Base-by-base conservation (phyloP, 2,113 vertebrate species). In the Pachycephala philippinensis region DNA sequence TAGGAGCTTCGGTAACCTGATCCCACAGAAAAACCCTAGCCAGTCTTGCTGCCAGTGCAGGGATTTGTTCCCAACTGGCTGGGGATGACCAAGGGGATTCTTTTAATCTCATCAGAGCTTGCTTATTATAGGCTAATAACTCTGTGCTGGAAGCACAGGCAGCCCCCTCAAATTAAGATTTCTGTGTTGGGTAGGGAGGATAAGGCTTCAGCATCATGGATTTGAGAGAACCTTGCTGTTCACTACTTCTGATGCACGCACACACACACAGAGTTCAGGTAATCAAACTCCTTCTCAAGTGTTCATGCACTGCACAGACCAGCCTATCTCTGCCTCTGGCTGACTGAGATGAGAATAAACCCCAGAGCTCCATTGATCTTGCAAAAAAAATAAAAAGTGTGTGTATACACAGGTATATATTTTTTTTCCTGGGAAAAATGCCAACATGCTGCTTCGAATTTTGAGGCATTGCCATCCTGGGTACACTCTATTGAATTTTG, bases 401-500 rank as follows among this genome's bases (percentile, higher is more conserved):
- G 15, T 54, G 17, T n/a, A 56, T 28, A 63, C 40, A 63, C 10
- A 35, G 4, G 2, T 49, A 26, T 26, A 21, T 50, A 8, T 68
- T 30, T 50, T 47, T 79, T 74, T 56, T 7, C 6, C 68, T 77
- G 87, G 94, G 81, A 91, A 96, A 86, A 91, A 65, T 77, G 92
- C 91, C 93, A 96, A 70, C 22, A 20, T 16, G 21, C 57, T 95
- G 60, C 84, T 87, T 87, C 84, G 86, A 24, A 78, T 94, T 89
- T 84, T 91, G 94, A 93, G 79, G 31, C 49, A 92, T 70, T 88
- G 87, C 79, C 82, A 91, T 93, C 75, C 47, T 76, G 78, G 45
- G 76, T 89, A 30, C 59, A 77, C 77, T 81, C 80, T 89, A 40
- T 70, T 89, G 84, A 89, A 89, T 96, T 90, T 93, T n/a, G 57